Conservation (phyloP, 2,113 vertebrate species). For the Oxygymnocypris stewartii region DNA sequence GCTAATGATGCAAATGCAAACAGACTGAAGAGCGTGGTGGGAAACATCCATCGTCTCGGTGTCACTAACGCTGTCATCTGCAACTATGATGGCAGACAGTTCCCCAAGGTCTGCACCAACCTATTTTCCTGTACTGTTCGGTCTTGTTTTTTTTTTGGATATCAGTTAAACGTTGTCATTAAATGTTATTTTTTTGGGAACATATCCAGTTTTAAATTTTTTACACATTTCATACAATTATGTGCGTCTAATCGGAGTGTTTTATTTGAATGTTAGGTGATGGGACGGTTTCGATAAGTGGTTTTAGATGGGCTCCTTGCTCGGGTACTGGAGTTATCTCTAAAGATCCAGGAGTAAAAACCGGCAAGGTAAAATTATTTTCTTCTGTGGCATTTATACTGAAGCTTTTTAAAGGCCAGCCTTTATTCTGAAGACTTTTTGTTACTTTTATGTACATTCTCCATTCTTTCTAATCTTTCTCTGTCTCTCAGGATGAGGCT, state of each 20-base stretch:
- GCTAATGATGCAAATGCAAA: slow-evolving; percentile 90
- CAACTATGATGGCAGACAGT: slow-evolving; percentile 92
- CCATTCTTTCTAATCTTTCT: background rate
- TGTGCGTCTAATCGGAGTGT: background rate
- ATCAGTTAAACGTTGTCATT: background rate
- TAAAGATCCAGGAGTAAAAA: slow-evolving; percentile 96
- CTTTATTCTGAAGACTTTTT: slow-evolving; percentile 8
- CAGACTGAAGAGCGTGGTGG: slow-evolving; percentile 89
- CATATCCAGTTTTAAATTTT: background rate
- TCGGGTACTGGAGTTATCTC: slow-evolving; percentile 94
- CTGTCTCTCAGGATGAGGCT: slow-evolving; percentile 78
- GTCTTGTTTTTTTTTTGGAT: background rate
- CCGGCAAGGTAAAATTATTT: slow-evolving; percentile 83
- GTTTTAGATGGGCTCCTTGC: slow-evolving; percentile 94
- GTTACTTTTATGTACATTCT: background rate
- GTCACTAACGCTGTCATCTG: slow-evolving; percentile 89
- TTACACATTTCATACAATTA: background rate
- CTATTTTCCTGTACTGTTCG: background rate
- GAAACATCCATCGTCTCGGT: slow-evolving; percentile 93
- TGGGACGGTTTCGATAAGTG: slow-evolving; percentile 92
- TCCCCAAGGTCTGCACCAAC: slow-evolving; percentile 84
- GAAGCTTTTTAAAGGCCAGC: background rate
- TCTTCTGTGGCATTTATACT: slow-evolving; percentile 2
- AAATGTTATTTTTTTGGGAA: background rate
- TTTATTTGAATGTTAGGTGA: slow-evolving; percentile 76